phyloP scores from a whole-genome alignment of 2,113 vertebrate genomes.

The Oceanodroma tethys region DNA sequence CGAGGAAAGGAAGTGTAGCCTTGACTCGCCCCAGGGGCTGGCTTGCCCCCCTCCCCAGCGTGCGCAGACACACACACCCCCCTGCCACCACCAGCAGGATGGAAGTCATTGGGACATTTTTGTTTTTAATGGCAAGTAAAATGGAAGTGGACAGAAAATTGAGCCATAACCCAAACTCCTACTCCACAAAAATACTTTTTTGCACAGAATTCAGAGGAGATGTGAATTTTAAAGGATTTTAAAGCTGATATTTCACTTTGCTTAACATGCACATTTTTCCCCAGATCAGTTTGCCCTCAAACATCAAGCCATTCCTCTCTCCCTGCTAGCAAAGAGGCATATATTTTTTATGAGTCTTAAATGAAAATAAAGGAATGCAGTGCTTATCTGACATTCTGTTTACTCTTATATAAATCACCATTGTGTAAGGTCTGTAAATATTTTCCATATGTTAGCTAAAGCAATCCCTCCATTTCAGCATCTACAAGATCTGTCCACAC shows the following conservation, averaged over 20 bases:
- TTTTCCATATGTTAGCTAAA: constrained; percentile 46
- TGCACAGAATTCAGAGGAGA: not conserved
- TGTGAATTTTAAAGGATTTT: not conserved
- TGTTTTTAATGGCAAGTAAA: not conserved
- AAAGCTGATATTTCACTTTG: not conserved
- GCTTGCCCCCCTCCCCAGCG: not conserved
- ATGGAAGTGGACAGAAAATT: not conserved
- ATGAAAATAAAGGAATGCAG: constrained; percentile 41
- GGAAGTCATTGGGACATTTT: not conserved
- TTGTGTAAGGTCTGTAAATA: constrained; percentile 29
- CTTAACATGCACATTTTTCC: constrained; percentile 16
- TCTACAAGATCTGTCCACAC: not conserved
- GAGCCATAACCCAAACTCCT: not conserved
- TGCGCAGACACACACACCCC: not conserved
- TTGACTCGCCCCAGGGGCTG: not conserved
- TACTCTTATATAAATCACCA: constrained; percentile 26
- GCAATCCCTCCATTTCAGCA: not conserved
- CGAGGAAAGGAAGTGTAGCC: not conserved
- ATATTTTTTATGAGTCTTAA: not conserved
- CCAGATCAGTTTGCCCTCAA: not conserved
- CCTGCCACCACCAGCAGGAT: fast-evolving
- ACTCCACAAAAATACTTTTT: not conserved
- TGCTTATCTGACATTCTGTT: constrained; percentile 48
- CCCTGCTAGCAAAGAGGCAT: not conserved
- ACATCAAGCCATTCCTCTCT: not conserved